Evolutionary conservation across 2,113 vertebrate genomes (phyloP).

Genomic region (Percina caprodes): DNA sequence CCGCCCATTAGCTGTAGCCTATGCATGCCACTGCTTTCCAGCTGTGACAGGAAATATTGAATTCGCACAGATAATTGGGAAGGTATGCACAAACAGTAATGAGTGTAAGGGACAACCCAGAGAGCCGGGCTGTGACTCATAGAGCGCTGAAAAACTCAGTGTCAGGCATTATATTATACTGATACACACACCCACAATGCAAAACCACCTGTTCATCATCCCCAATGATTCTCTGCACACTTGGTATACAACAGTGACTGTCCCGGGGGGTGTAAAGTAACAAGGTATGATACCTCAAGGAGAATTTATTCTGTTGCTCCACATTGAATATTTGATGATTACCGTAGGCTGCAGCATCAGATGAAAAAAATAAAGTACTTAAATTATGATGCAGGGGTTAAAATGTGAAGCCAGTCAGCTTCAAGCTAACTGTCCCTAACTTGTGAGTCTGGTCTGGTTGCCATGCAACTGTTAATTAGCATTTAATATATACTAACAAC

Average conservation of each 20-base stretch:
- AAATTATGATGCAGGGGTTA: no score
- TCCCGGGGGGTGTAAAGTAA: not conserved
- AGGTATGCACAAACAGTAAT: slow-evolving; percentile 59
- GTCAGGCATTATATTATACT: not conserved
- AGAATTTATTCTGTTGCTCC: not conserved
- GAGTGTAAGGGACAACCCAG: slow-evolving; percentile 52
- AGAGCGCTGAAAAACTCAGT: slow-evolving; percentile 4
- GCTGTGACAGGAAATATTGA: slow-evolving; percentile 56
- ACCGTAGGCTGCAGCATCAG: not conserved
- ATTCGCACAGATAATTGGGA: slow-evolving; percentile 54
- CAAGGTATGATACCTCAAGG: not conserved
- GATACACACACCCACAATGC: slow-evolving; percentile 7
- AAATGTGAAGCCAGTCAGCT: no score
- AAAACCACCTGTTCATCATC: slow-evolving; percentile 50
- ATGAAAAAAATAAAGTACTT: not conserved
- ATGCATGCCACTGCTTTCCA: slow-evolving; percentile 44
- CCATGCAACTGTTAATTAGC: not conserved
- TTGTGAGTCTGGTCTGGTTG: not conserved
- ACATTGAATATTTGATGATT: not conserved
- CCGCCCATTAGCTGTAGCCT: slow-evolving; percentile 56
- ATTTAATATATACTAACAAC: not conserved
- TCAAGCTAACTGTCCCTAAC: no score
- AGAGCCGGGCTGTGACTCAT: slow-evolving; percentile 44
- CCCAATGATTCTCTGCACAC: slow-evolving; percentile 8
- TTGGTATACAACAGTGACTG: not conserved